Percentiles rank a stretch among this genome's conserved stretches.
Evolutionary conservation across 2,113 vertebrate species (phyloP).

Genomic region (Crotalus helleri): DNA sequence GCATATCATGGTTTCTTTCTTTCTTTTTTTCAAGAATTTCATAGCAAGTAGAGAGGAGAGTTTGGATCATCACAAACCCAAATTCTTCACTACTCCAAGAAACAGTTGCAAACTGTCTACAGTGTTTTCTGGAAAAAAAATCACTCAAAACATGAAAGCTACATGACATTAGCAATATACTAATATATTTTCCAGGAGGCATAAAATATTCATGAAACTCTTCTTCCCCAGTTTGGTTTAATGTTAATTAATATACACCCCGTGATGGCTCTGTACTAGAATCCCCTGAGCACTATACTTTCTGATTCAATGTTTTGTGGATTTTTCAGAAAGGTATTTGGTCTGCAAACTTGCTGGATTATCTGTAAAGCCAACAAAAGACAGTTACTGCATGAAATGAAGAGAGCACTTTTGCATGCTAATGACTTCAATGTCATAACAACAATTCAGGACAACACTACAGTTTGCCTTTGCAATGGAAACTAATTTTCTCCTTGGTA

Average conservation of each 20-base stretch:
- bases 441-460: slow-evolving; percentile 51
- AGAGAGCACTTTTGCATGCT: slow-evolving; percentile 64
- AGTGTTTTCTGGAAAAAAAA: neutral
- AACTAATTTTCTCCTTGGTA: slow-evolving; percentile 58
- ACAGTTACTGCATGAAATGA: slow-evolving; percentile 62
- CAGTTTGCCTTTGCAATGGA: slow-evolving; percentile 60
- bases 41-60: neutral
- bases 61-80: neutral
- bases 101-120: neutral
- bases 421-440: slow-evolving; percentile 66
- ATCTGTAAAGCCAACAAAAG: slow-evolving; percentile 69
- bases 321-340: slow-evolving; percentile 67
- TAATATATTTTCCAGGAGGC: neutral
- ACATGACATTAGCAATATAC: neutral
- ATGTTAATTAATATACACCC: slow-evolving; percentile 41
- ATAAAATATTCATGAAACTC: neutral
- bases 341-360: slow-evolving; percentile 66
- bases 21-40: neutral
- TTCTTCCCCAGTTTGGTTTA: neutral
- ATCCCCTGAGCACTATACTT: slow-evolving; percentile 40
- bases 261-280: slow-evolving; percentile 46
- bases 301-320: slow-evolving; percentile 53
- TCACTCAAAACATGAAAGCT: neutral
- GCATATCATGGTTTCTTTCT: neutral
- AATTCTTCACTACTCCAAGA: neutral